phyloP scores from a whole-genome alignment of 2,113 vertebrate species.

The Campylorhamphus procurvoides region DNA sequence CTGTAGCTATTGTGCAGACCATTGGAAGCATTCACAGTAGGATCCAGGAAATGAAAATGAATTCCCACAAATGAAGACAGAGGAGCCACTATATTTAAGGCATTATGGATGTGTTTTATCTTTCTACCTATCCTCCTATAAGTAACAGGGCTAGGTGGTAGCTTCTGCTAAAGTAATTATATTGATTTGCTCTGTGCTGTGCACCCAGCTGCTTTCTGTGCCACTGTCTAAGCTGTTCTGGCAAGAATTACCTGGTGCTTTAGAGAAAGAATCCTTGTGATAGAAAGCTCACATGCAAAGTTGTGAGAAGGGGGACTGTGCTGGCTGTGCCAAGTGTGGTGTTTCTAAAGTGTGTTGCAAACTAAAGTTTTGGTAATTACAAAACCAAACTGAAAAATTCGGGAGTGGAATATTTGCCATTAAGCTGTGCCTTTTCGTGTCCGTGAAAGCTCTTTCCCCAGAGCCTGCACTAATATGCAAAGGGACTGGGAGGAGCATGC shows the following conservation, averaged over 20 bases:
- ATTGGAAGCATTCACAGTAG: neutral
- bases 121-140: neutral
- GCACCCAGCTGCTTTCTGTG: neutral
- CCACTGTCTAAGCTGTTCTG: neutral
- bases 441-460: neutral
- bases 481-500: neutral
- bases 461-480: neutral
- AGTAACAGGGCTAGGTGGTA: neutral
- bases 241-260: neutral
- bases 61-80: constrained; percentile 56
- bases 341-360: neutral
- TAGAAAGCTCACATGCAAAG: neutral
- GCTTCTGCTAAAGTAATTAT: neutral
- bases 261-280: neutral
- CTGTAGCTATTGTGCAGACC: neutral
- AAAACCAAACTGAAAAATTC: neutral
- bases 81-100: neutral
- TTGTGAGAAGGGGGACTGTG: neutral
- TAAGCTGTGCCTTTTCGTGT: neutral
- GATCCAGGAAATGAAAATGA: constrained; percentile 65
- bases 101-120: neutral
- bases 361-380: neutral
- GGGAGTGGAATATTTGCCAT: neutral
- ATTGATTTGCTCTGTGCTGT: neutral
- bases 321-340: neutral